These are phyloP conservation scores for Centruroides vittatus DNA, from an alignment of 1,140 invertebrate species.

Conservation along the genomic window DNA sequence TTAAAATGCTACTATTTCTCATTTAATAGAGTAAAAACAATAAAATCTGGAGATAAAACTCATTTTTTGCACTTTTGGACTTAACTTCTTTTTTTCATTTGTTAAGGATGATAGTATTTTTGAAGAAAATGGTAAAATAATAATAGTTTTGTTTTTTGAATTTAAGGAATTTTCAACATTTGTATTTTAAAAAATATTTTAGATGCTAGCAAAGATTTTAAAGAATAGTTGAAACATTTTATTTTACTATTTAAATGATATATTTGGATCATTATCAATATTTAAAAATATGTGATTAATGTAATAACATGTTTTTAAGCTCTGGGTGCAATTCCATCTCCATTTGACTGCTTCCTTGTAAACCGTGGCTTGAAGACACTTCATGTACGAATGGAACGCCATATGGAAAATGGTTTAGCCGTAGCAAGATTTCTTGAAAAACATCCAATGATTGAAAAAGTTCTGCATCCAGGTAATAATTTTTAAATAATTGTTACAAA, in stretches of 20 bases:
- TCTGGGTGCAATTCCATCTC: conserved; percentile 81
- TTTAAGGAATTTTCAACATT: background rate
- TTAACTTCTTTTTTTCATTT: too few relatives aligned
- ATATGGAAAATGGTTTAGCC: conserved; percentile 57
- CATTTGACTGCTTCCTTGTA: conserved; percentile 90
- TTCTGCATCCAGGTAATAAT: conserved; percentile 60
- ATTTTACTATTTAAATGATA: too few relatives aligned
- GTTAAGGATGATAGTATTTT: too few relatives aligned
- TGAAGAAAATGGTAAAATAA: too few relatives aligned
- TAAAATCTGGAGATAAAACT: too few relatives aligned
- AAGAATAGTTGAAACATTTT: background rate
- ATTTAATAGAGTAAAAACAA: too few relatives aligned
- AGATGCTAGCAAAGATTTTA: background rate
- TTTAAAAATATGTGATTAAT: background rate
- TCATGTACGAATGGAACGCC: conserved; percentile 68
- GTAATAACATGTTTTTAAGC: conserved; percentile 33
- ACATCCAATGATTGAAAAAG: conserved; percentile 60
- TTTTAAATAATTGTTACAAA: too few relatives aligned
- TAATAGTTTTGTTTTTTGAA: too few relatives aligned
- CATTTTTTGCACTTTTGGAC: too few relatives aligned
- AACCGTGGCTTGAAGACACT: conserved; percentile 87
- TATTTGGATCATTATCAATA: background rate
- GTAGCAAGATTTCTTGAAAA: conserved; percentile 66
- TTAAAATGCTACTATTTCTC: too few relatives aligned
- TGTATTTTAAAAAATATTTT: background rate